Percentiles rank a stretch among this genome's conserved stretches.
These are phyloP conservation scores for Brachionus calyciflorus DNA, from an alignment of 1,140 invertebrate genomes.

Conservation along the genomic window DNA sequence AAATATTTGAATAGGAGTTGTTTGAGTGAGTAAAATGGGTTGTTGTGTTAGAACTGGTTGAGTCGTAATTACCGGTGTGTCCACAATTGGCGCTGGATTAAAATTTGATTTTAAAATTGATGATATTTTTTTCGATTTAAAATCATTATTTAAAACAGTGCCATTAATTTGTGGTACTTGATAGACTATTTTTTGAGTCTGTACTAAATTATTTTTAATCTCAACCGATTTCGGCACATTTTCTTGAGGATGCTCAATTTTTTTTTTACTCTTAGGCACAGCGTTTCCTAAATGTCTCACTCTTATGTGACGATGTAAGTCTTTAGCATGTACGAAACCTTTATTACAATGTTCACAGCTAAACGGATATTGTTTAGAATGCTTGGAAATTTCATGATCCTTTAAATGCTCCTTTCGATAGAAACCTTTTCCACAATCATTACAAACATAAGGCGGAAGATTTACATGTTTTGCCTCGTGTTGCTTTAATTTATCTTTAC, in stretches of 20 bases:
- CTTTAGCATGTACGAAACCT: constrained; percentile 29
- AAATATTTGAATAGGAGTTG: neutral
- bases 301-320: constrained; percentile 7
- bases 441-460: neutral
- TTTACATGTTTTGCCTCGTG: constrained; percentile 22
- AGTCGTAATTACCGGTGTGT: neutral
- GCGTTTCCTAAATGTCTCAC: constrained; percentile 7
- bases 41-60: neutral
- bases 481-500: constrained; percentile 38
- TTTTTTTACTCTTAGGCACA: neutral
- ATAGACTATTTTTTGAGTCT: neutral
- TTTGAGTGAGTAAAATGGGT: neutral
- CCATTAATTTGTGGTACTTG: constrained; percentile 11
- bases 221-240: neutral
- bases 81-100: too few relatives aligned
- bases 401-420: constrained; percentile 24
- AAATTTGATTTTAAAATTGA: constrained; percentile 24
- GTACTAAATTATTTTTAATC: neutral
- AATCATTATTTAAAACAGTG: neutral
- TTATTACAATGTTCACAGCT: constrained; percentile 21
- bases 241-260: neutral
- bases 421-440: constrained; percentile 8
- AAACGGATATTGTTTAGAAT: constrained; percentile 41
- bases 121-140: constrained; percentile 32
- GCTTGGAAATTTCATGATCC: constrained; percentile 29